Percentiles rank a stretch among this genome's conserved stretches.
These are phyloP conservation scores for Tanypteryx hageni DNA, from an alignment of 2,888 invertebrate species.

Conservation along the genomic window DNA sequence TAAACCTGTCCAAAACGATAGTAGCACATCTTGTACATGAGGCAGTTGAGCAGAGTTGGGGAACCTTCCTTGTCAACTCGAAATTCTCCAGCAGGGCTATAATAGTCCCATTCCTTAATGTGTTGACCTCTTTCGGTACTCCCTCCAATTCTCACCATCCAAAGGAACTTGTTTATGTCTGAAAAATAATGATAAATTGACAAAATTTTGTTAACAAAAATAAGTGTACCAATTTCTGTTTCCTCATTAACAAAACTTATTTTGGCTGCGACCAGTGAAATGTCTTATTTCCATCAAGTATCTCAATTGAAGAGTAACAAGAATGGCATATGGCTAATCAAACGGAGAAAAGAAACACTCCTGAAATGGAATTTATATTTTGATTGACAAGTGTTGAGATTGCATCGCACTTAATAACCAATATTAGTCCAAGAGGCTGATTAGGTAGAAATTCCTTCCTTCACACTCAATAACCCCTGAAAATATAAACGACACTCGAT, in stretches of 20 bases:
- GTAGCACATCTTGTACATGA: slow-evolving; percentile 99
- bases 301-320: not conserved
- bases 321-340: not conserved
- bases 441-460: too few species aligned
- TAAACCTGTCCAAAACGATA: slow-evolving; percentile 98
- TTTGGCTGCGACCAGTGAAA: too few species aligned
- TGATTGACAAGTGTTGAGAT: too few species aligned
- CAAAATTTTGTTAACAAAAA: not conserved
- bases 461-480: too few species aligned
- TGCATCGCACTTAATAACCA: too few species aligned
- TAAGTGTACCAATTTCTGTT: too few species aligned
- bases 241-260: too few species aligned
- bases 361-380: too few species aligned
- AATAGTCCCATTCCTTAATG: slow-evolving; percentile 98
- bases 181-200: slow-evolving; percentile 68
- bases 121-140: slow-evolving; percentile 96
- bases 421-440: too few species aligned
- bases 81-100: slow-evolving; percentile 97
- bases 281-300: not conserved
- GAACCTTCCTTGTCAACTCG: slow-evolving; percentile 97
- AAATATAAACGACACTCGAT: too few species aligned
- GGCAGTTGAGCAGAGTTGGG: slow-evolving; percentile 92
- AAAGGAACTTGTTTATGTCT: slow-evolving; percentile 99
- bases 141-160: slow-evolving; percentile 99
- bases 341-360: too few species aligned